A percentile compares a stretch with the other conserved stretches of the same genome.
phyloP scores from a whole-genome alignment of 2,113 vertebrate genomes.

The Spilogale gracilis region DNA sequence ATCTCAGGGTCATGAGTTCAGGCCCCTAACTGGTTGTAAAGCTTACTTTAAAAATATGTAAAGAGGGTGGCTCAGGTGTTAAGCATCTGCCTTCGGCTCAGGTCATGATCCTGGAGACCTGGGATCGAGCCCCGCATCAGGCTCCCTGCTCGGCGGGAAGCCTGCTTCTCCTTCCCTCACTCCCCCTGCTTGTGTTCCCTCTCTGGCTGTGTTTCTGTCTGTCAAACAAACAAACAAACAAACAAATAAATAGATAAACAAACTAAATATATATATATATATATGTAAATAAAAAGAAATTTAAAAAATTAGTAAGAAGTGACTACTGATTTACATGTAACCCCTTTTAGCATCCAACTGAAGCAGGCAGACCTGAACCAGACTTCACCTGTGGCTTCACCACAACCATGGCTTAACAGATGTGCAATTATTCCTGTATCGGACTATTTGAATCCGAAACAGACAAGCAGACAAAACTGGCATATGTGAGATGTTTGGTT shows the following conservation, averaged over 20 bases:
- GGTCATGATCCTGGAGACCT: no score
- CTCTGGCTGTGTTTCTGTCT: no score
- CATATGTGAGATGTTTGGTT: background rate
- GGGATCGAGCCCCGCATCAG: no score
- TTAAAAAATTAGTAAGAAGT: background rate
- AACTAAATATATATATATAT: no score
- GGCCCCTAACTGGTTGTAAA: background rate
- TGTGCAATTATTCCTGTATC: background rate
- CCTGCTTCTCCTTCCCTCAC: no score
- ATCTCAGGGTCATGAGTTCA: background rate
- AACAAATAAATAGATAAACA: no score
- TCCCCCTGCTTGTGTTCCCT: no score
- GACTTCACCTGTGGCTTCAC: background rate
- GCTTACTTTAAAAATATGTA: background rate
- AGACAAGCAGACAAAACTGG: background rate
- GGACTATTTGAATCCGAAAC: background rate
- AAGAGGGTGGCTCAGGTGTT: background rate
- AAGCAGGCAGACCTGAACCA: background rate
- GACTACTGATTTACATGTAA: background rate
- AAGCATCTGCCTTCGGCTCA: no score
- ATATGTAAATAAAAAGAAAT: background rate
- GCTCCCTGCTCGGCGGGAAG: no score
- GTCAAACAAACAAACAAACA: no score
- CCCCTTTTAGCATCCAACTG: background rate
- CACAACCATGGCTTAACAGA: background rate